Conservation (phyloP, 2,797 vertebrate species). For the Pempheris klunzingeri region DNA sequence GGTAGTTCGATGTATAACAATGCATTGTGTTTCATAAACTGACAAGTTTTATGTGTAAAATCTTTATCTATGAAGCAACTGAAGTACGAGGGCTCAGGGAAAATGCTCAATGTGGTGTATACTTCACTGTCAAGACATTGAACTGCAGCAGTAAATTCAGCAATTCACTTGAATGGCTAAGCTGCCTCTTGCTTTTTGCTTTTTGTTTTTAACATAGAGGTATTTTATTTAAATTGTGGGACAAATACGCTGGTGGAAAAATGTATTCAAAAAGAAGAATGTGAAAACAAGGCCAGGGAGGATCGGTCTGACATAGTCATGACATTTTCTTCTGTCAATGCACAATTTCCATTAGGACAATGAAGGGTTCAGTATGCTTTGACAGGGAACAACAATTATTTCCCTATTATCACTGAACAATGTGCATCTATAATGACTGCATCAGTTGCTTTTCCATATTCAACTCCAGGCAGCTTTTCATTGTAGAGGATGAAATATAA, state of each 20-base stretch:
- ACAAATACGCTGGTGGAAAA: background rate
- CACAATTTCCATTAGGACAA: slow-evolving; percentile 51
- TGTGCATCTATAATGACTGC: slow-evolving; percentile 39
- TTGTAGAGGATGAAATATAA: slow-evolving; percentile 41
- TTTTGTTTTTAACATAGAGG: background rate
- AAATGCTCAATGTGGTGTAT: background rate
- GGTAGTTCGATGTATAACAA: background rate
- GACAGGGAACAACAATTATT: slow-evolving; percentile 37
- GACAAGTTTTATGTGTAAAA: no score
- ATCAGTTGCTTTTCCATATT: slow-evolving; percentile 48
- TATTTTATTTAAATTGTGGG: slow-evolving; percentile 1
- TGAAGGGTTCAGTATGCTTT: slow-evolving; percentile 35
- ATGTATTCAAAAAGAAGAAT: background rate
- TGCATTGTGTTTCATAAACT: no score
- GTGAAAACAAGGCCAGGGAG: background rate
- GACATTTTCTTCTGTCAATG: slow-evolving; percentile 5
- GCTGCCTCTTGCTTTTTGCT: background rate
- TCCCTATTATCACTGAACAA: slow-evolving; percentile 44
- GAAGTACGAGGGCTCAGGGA: background rate
- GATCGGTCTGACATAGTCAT: slow-evolving; percentile 4
- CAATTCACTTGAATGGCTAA: background rate
- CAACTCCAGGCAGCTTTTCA: slow-evolving; percentile 27
- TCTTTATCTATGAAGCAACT: no score
- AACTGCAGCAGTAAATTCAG: background rate
- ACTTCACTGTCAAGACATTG: background rate